Base-by-base conservation (phyloP, 2,888 invertebrate species). In the Graphium colonna region DNA sequence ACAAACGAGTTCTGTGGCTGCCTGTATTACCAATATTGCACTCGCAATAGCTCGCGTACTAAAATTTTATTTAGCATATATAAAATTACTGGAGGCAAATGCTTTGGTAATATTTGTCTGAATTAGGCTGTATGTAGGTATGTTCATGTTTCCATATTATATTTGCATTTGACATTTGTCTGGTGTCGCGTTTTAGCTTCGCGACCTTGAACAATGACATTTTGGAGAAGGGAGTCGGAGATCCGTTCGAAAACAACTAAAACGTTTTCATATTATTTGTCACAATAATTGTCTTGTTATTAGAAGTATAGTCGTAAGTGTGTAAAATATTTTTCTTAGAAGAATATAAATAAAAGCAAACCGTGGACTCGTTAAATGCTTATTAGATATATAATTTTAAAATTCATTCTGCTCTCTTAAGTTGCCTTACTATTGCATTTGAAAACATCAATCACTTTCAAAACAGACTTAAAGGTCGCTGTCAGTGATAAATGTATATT, bases 171-270 rank as follows among this genome's bases (percentile, higher is more conserved):
- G 83, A 84, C 82, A 84, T 85, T 82, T 71, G 70, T 65, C 59
- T 69, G 63, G 69, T 64, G 67, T 64, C 63, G 63, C 64, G 64
- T 60, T 50, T n/a, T 58, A 63, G 64, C 61, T 49, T 57, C 54
- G 47, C 68, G 69, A 72, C 86, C 86, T 86, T 87, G 85, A 83
- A 79, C 83, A 71, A 70, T 82, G 84, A 83, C 86, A 82, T 85
- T 83, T 76, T 55, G 69, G 77, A 78, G 82, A 83, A 79, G 71
- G 79, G 79, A 64, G 46, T 65, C 63, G 51, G 79, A 55, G 77
- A 57, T 76, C 79, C 73, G 68, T 51, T 16, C 60, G 56, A 8
- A 39, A 12, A 3, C 16, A 13, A 3, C 1, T 13, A 58, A 68
- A 70, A 59, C 60, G 51, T 21, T 41, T 1, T 31, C 33, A 7